Evolutionary conservation across 1,140 invertebrate species (phyloP).

Genomic region (Parapsyche elsis): DNA sequence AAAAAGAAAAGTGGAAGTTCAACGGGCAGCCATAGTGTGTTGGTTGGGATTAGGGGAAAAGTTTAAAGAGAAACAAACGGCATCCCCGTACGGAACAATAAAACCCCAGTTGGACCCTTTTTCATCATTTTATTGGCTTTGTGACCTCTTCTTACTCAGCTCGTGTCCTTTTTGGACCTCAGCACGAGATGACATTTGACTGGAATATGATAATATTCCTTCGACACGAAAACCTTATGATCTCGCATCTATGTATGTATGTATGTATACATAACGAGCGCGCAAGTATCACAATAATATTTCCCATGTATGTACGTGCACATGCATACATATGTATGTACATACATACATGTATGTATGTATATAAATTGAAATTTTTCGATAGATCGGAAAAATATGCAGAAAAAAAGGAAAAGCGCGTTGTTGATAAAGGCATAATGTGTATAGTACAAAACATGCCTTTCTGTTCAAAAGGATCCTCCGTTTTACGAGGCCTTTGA

Average conservation of each 20-base stretch:
- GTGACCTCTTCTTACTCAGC: background rate
- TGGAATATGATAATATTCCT: background rate
- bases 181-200: conserved; percentile 6
- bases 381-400: too few species aligned
- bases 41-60: conserved; percentile 1
- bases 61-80: conserved; percentile 48
- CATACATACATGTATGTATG: background rate
- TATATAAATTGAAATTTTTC: background rate
- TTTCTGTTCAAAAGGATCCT: conserved; percentile 7
- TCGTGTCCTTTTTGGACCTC: conserved; percentile 27
- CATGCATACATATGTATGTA: background rate
- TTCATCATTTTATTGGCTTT: conserved; percentile 52
- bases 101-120: conserved; percentile 46
- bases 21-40: background rate
- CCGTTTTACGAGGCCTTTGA: conserved; percentile 17
- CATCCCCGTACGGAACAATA: conserved; percentile 34
- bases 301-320: background rate
- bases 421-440: background rate
- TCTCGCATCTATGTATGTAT: background rate
- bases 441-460: conserved; percentile 12
- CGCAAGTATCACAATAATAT: background rate
- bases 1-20: background rate
- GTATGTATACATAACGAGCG: background rate
- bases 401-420: too few species aligned
- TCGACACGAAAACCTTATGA: background rate